Conservation (phyloP, 2,888 invertebrate genomes). For the Formica aserva region DNA sequence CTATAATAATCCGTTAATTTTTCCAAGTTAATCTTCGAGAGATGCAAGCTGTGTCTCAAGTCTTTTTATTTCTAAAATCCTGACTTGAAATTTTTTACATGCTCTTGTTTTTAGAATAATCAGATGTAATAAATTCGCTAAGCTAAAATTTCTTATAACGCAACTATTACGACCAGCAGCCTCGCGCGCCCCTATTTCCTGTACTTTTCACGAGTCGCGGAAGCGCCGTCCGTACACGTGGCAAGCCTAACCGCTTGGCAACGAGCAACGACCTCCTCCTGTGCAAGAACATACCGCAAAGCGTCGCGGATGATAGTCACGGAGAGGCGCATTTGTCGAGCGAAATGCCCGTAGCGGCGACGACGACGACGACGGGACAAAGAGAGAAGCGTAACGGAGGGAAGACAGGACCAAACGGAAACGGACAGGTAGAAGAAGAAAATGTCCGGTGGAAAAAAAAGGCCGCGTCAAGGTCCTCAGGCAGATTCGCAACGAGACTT, state of each 20-base stretch:
- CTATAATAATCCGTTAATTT: not conserved
- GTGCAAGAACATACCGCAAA: conserved; percentile 35
- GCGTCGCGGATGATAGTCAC: conserved; percentile 50
- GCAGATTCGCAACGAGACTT: conserved; percentile 70
- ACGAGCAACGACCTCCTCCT: conserved; percentile 68
- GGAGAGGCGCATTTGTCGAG: conserved; percentile 60
- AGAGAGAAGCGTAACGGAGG: conserved; percentile 40
- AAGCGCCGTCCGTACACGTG: conserved; percentile 56
- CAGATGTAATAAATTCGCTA: too few species aligned
- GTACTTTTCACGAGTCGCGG: conserved; percentile 54
- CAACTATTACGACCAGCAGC: conserved; percentile 1
- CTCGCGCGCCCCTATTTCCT: conserved; percentile 21
- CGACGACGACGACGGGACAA: conserved; percentile 34
- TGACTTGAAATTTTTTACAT: not conserved
- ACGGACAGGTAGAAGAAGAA: conserved; percentile 56
- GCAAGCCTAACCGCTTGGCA: conserved; percentile 63
- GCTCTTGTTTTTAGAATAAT: not conserved
- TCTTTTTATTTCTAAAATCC: not conserved
- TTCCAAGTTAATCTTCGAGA: not conserved
- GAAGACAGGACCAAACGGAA: conserved; percentile 60
- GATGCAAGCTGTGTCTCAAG: not conserved
- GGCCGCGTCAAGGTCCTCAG: conserved; percentile 58
- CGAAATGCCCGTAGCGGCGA: conserved; percentile 50
- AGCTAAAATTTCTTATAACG: not conserved
- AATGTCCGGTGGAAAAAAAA: conserved; percentile 55